These are phyloP conservation scores for Galerucella pusilla DNA, from an alignment of 2,888 invertebrate species.

Conservation along the genomic window DNA sequence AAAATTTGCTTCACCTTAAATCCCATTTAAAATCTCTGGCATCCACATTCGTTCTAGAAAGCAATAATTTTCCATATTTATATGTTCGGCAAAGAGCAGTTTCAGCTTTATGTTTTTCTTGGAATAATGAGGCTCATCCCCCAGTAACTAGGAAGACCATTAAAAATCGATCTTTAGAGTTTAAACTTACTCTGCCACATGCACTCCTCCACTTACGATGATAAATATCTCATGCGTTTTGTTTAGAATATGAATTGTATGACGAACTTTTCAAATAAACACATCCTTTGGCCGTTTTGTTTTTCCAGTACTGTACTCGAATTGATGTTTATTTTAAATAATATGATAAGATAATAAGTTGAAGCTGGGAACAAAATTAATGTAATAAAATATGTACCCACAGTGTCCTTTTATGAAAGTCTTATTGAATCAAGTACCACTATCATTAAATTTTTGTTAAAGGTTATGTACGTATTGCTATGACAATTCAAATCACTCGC, in stretches of 20 bases:
- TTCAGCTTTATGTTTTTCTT: conserved; percentile 45
- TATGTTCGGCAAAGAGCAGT: conserved; percentile 36
- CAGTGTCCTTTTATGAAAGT: no score
- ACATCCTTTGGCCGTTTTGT: conserved; percentile 15
- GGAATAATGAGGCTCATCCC: conserved; percentile 46
- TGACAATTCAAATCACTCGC: no score
- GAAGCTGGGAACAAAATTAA: not conserved
- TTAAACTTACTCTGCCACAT: conserved; percentile 39
- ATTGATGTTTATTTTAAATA: not conserved
- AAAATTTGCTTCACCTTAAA: conserved; percentile 15
- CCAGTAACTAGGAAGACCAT: conserved; percentile 47
- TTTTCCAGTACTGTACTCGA: conserved; percentile 6
- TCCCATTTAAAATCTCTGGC: conserved; percentile 26
- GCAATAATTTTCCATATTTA: conserved; percentile 37
- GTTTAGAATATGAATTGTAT: conserved; percentile 37
- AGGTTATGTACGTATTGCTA: no score
- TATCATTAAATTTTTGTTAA: no score
- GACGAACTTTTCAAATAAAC: conserved; percentile 42
- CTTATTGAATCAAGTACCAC: no score
- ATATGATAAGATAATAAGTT: not conserved
- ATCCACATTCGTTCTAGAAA: conserved; percentile 14
- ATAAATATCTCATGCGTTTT: conserved; percentile 38
- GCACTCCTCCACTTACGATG: conserved; percentile 38
- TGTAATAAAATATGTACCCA: no score
- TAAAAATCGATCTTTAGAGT: conserved; percentile 46